Base-by-base conservation (phyloP, 23 tunicate genomes). In the Ascidia mentula region DNA sequence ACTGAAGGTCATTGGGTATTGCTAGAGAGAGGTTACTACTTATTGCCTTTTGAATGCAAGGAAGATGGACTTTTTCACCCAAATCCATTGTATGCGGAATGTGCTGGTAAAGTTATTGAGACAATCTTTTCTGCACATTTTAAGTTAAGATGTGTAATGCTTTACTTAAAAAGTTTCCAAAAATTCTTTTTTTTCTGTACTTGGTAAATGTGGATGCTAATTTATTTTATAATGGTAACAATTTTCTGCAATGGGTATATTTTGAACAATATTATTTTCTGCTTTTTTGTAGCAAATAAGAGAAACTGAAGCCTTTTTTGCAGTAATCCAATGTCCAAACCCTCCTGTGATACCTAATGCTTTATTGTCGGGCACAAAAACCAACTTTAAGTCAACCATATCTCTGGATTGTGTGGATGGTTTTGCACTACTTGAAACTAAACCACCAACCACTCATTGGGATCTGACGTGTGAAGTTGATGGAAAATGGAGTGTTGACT, bases 1-100 rank as follows among this genome's bases (percentile, higher is more conserved):
- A 82, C 82, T 40, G 73, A 82, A 12, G 92, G 97, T 5, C 87
- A 77, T 72, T 92, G 97, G 97, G 65, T 87, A 46, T 13, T 46
- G 35, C 74, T 65, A 6, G 92, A 87, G 13, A 40, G 40, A 42
- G 79, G 88, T 46, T 38, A 5, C 32, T 31, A 39, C 22, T 24
- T 45, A 17, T 17, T 92, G 13, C 59, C 72, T 13, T 92, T 92
- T 78, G 32, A 26, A 17, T 92, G 97, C 71, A 18, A 35, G 32
- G 79, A 65, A 26, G 39, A 40, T 60, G 83, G 87, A 22, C 40
- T 31, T 36, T 92, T 92, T 71, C 9, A 59, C 12, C 97, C 97
- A 13, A 45, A 92, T 45, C 97, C 97, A 26, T 39, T 53, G 0
- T 69, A 60, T 53, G 65, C 77, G 8, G 32, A 8, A 32, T 92